A percentile compares a stretch with the other conserved stretches of the same genome.
phyloP scores from a whole-genome alignment of 2,113 vertebrate species.

The Porphyrio hochstetteri region DNA sequence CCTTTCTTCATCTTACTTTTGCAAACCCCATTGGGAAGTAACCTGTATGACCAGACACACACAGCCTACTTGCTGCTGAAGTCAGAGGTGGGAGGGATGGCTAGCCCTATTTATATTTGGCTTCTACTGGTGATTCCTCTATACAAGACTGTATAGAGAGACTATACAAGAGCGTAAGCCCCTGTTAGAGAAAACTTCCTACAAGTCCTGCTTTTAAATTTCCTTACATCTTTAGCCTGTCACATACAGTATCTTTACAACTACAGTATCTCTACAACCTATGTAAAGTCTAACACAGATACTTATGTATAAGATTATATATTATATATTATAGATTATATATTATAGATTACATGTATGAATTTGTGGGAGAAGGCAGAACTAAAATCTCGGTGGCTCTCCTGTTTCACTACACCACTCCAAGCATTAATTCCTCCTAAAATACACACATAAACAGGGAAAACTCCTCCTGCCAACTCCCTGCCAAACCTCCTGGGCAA shows the following conservation, averaged over 20 bases:
- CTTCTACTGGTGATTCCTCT: not conserved
- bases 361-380: not conserved
- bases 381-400: not conserved
- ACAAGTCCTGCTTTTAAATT: not conserved
- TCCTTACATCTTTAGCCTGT: not conserved
- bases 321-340: not conserved
- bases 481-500: not conserved
- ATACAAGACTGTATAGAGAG: no score
- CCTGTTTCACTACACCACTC: not conserved
- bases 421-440: not conserved
- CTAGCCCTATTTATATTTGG: not conserved
- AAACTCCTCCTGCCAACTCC: not conserved
- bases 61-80: not conserved
- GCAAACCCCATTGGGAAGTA: not conserved
- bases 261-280: not conserved
- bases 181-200: not conserved
- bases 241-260: not conserved
- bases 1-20: not conserved
- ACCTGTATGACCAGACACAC: not conserved
- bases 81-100: not conserved
- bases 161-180: not conserved
- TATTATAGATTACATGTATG: not conserved
- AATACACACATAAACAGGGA: not conserved
- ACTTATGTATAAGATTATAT: not conserved
- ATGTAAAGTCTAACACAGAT: not conserved